These are phyloP conservation scores for Sorex fumeus DNA, from an alignment of 2,113 vertebrate species.

Conservation along the genomic window DNA sequence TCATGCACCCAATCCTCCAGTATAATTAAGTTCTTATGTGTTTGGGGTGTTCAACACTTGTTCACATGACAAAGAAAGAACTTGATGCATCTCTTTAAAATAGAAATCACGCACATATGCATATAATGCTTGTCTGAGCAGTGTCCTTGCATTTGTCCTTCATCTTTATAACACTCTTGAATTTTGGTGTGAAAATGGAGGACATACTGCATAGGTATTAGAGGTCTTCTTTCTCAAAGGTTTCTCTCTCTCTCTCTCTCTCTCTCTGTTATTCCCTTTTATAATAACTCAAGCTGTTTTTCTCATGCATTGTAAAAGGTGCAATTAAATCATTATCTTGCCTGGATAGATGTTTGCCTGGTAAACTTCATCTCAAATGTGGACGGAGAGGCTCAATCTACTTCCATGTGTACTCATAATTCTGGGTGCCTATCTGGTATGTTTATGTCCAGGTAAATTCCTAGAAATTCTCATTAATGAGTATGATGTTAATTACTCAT, in stretches of 20 bases:
- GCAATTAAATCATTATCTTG: constrained; percentile 84
- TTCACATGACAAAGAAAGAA: not conserved
- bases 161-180: not conserved
- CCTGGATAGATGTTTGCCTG: constrained; percentile 90
- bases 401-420: not conserved
- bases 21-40: not conserved
- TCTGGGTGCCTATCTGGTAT: not conserved
- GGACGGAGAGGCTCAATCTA: constrained; percentile 13
- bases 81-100: constrained; percentile 29
- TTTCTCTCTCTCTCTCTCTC: constrained; percentile 46
- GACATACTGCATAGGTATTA: not conserved
- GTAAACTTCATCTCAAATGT: constrained; percentile 87
- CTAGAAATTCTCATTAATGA: constrained; percentile 27
- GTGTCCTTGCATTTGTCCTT: not conserved
- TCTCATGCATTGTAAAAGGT: constrained; percentile 84
- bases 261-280: constrained; percentile 87
- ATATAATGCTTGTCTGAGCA: not conserved
- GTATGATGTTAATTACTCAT: not conserved
- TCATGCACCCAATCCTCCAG: not conserved
- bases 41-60: not conserved
- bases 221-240: constrained; percentile 17
- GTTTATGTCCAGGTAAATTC: not conserved
- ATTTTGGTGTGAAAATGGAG: not conserved
- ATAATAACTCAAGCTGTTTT: constrained; percentile 85
- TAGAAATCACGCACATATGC: not conserved